Evolutionary conservation across 2,888 invertebrate species (phyloP).

Genomic region (Cryptocephalus primarius): DNA sequence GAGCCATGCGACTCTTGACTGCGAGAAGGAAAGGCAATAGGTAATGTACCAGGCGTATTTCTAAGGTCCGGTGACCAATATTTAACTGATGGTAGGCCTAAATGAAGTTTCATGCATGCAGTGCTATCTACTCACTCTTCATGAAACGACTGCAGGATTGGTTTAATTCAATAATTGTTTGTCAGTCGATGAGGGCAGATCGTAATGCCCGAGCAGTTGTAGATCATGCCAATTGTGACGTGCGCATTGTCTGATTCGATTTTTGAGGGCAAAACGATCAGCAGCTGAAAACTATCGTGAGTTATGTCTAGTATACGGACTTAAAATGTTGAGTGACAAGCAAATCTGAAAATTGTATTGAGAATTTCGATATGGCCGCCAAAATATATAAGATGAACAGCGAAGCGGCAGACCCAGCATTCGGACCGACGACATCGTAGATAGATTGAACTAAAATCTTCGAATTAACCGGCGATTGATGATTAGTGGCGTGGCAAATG

Average conservation of each 20-base stretch:
- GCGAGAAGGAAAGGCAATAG: too few relatives aligned
- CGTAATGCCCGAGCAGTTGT: background rate
- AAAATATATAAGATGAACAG: background rate
- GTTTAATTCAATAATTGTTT: background rate
- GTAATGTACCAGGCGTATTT: too few relatives aligned
- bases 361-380: background rate
- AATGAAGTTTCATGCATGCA: slow-evolving; percentile 1
- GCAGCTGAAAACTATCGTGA: background rate
- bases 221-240: background rate
- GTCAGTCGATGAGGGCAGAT: background rate
- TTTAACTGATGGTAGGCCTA: background rate
- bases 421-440: background rate
- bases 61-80: too few relatives aligned
- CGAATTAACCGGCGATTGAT: background rate
- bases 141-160: slow-evolving; percentile 1
- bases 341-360: background rate
- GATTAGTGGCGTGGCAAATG: background rate
- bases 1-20: too few relatives aligned
- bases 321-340: background rate
- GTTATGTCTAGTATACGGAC: background rate
- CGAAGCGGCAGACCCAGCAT: background rate
- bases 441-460: background rate
- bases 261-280: background rate
- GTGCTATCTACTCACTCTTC: slow-evolving; percentile 1
- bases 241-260: background rate